Evolutionary conservation across 2,113 vertebrate species (phyloP), one percentile per base, ranked within the genome.

Genomic region (Manacus vitellinus): DNA sequence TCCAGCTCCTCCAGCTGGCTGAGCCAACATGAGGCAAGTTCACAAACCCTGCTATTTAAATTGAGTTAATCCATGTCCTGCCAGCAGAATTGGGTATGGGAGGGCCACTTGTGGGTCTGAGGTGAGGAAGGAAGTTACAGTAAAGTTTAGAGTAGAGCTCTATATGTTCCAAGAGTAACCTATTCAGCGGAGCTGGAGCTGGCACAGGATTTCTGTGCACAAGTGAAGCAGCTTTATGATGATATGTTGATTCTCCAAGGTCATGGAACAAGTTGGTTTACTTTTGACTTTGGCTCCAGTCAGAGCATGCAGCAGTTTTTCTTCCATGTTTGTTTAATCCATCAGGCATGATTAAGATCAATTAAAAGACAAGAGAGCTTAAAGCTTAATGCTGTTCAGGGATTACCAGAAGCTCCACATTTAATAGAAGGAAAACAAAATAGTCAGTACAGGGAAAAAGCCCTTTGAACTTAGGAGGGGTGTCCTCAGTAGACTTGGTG

Each of bases 161-260:
- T 77, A n/a, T 56, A 24, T 44, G 21, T 87, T 97, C 77, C 39
- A 73, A 25, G 72, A 79, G 79, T 68, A 22, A 43, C 76, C 52
- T 88, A 12, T 74, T 88, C 96, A 92, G 44, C 35, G 2, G 79
- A 20, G 83, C 91, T 91, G 75, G 92, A 95, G 62, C 91, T 95
- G 91, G 86, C 89, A 89, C 24, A 61, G 67, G 59, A 41, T 94
- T 85, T 65, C 83, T 65, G 22, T 80, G 91, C 49, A 31, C 41
- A 61, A 47, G 71, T 4, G 58, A 54, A 91, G 86, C 52, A 74
- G 79, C 46, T 94, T 80, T 92, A 16, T 92, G 80, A 52, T 89
- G 67, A 12, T 68, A 12, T 67, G 55, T 94, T 91, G 94, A 89
- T 95, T 96, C 89, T 91, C 37, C 52, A 85, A 63, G 93, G 84